Base-by-base conservation (phyloP, 2,888 invertebrate genomes). In the Drosophila eohydei region DNA sequence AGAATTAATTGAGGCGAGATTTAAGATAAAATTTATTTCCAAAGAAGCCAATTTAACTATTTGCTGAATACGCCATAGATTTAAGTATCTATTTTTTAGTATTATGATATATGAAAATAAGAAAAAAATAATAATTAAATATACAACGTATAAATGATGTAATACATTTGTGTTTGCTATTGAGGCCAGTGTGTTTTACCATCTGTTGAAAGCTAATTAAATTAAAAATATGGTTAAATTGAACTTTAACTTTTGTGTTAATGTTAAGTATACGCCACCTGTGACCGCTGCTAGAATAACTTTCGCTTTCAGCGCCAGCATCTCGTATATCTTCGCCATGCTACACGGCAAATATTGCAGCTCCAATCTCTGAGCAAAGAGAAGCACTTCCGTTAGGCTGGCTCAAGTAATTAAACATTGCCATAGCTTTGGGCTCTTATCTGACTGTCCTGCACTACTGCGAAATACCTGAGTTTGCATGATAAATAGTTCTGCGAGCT, bases 401-500 rank as follows among this genome's bases (percentile, higher is more conserved):
- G 71, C 71, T 74, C 62, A 62, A 50, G 43, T 67, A 73, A 68
- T 79, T 81, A 79, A 79, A 80, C 57, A 81, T 62, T 63, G 61
- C 54, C 16, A 41, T 16, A 59, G 51, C 57, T 74, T 74, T 71
- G 36, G 50, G 40, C 36, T 40, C 44, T 64, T 77, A 79, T 79
- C 76, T 59, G 43, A 11, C 32, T 46, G 54, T 44, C 54, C 41
- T 38, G 58, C 41, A 63, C 68, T 77, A 74, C 80, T 86, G 89
- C 90, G 74, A 90, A 89, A 88, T 86, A 78, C 74, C 57, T 68
- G 66, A 58, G 80, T 68, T 75, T 75, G 62, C 40, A 57, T 61
- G 64, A 81, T 64, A 81, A 81, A 81, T 81, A 87, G 84, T 78
- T 68, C 65, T 72, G 76, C 74, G 52, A 78, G 84, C 80, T 74